Conservation (phyloP, 30 jellyfish, hydroid and myxozoan genomes). For the Hydractinia echinata region DNA sequence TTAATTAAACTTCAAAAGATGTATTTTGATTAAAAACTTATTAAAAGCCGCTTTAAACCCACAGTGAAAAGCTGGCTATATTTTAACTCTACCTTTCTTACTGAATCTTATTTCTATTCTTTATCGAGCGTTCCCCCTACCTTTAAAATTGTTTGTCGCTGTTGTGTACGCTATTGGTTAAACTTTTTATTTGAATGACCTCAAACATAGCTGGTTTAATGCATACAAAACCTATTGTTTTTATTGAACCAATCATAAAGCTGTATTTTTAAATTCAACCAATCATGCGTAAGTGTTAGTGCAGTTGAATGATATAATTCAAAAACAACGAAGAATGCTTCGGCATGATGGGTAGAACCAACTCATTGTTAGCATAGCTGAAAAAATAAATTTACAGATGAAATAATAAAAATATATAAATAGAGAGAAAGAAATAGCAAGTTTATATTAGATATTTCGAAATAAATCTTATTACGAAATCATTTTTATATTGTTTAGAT, state of each 20-base stretch:
- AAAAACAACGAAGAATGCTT: not conserved
- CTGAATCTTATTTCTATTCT: too few species aligned
- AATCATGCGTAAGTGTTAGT: not conserved
- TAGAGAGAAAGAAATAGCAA: not conserved
- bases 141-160: conserved; percentile 12
- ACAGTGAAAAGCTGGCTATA: too few species aligned
- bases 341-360: not conserved
- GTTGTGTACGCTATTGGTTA: conserved; percentile 14
- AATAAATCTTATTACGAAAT: conserved; percentile 6
- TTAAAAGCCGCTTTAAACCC: too few species aligned
- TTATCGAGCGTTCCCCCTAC: too few species aligned
- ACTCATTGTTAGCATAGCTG: conserved; percentile 5
- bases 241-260: not conserved
- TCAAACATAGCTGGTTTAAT: conserved; percentile 16
- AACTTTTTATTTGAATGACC: conserved; percentile 30
- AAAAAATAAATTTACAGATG: not conserved
- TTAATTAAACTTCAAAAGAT: too few species aligned
- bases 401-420: not conserved
- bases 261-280: conserved; percentile 21
- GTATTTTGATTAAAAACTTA: too few species aligned
- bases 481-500: not conserved
- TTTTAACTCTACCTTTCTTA: too few species aligned
- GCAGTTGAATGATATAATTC: conserved; percentile 15
- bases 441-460: not conserved
- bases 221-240: not conserved